Conservation (phyloP, 2,888 invertebrate genomes). For the Imbricaverruca yamaguchii region DNA sequence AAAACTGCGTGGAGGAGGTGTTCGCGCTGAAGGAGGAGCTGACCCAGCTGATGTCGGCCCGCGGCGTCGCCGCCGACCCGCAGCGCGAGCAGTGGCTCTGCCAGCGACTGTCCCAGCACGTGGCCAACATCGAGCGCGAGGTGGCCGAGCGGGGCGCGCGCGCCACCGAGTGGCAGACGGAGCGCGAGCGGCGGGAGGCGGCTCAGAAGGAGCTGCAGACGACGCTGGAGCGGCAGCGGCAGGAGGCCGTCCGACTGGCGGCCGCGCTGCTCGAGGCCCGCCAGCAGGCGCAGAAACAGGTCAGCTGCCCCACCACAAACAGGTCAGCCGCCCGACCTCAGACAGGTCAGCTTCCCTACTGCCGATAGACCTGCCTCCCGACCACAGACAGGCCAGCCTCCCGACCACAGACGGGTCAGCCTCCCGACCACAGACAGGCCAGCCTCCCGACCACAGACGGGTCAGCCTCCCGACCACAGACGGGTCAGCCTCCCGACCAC, state of each 20-base stretch:
- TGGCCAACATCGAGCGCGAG: background rate
- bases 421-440: too few species aligned
- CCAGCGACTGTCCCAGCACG: background rate
- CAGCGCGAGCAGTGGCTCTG: slow-evolving; percentile 11
- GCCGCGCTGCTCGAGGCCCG: background rate
- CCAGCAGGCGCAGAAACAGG: background rate
- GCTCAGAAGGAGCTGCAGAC: background rate
- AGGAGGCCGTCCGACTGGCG: background rate
- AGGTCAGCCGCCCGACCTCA: too few species aligned
- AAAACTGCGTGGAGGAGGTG: slow-evolving; percentile 18
- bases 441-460: too few species aligned
- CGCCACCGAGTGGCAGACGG: background rate
- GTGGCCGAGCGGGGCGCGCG: slow-evolving; percentile 15
- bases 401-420: too few species aligned
- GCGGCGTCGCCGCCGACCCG: background rate
- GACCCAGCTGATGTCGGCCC: background rate
- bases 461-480: too few species aligned
- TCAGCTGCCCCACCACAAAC: background rate
- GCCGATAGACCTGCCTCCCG: too few species aligned
- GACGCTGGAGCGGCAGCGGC: background rate
- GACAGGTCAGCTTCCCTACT: too few species aligned
- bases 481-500: too few species aligned
- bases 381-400: too few species aligned
- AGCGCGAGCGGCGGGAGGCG: background rate
- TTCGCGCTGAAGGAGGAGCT: slow-evolving; percentile 16